These are phyloP conservation scores for Dicroscelio sp. DNA, from an alignment of 2,888 invertebrate genomes.

Conservation along the genomic window DNA sequence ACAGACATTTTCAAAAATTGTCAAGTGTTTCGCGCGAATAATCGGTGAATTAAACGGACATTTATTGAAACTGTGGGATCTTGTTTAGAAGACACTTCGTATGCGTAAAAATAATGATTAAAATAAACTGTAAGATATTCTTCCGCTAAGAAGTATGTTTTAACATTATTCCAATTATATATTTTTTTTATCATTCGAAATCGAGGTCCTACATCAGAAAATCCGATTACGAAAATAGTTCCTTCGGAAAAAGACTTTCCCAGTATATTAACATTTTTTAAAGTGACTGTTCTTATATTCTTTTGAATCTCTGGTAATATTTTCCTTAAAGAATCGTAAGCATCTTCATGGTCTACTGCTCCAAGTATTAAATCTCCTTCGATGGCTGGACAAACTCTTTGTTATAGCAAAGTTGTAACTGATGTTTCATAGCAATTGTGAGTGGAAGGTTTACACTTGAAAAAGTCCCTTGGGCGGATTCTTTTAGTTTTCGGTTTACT, in stretches of 20 bases:
- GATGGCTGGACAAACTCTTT: neutral
- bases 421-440: neutral
- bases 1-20: no score
- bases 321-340: neutral
- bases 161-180: neutral
- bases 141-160: neutral
- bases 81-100: neutral
- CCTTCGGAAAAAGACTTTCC: neutral
- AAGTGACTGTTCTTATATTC: neutral
- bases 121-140: neutral
- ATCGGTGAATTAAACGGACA: neutral
- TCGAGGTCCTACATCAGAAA: slow-evolving; percentile 26
- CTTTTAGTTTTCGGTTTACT: slow-evolving; percentile 50
- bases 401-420: neutral
- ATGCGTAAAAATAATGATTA: slow-evolving; percentile 7
- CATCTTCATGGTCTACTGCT: neutral
- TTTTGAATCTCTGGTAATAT: neutral
- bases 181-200: slow-evolving; percentile 38
- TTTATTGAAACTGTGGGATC: neutral
- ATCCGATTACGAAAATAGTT: neutral
- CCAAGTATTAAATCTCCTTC: neutral
- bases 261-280: neutral
- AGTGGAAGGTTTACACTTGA: neutral
- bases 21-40: no score
- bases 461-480: slow-evolving; percentile 6